Evolutionary conservation across 1,140 invertebrate species (phyloP).

Genomic region (Trialeurodes vaporariorum): DNA sequence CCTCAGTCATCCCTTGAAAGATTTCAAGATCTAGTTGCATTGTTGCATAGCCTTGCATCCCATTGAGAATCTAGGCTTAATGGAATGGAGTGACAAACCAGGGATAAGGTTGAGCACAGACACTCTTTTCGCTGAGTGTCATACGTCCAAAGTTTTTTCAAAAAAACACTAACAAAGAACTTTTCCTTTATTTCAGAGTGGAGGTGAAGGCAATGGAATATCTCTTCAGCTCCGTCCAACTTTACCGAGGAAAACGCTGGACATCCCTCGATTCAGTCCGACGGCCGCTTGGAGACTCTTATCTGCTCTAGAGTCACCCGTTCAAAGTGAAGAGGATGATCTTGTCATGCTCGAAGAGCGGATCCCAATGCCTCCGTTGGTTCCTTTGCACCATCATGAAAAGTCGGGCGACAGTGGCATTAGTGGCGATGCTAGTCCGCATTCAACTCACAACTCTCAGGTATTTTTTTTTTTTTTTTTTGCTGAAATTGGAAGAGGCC

Average conservation of each 20-base stretch:
- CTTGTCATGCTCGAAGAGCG: slow-evolving; percentile 39
- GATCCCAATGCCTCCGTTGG: slow-evolving; percentile 40
- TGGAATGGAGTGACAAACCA: too few species aligned
- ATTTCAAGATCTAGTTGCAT: too few species aligned
- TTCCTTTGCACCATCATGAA: slow-evolving; percentile 33
- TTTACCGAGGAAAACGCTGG: slow-evolving; percentile 58
- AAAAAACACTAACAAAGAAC: too few species aligned
- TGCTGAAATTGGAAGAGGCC: too few species aligned
- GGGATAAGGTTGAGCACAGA: too few species aligned
- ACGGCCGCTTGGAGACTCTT: slow-evolving; percentile 68
- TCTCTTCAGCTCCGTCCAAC: slow-evolving; percentile 59
- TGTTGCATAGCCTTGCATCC: too few species aligned
- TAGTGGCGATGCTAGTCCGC: slow-evolving; percentile 53
- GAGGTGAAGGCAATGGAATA: slow-evolving; percentile 32
- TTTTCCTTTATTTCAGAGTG: neutral
- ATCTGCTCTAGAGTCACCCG: slow-evolving; percentile 34
- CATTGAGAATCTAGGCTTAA: too few species aligned
- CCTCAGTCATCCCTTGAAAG: too few species aligned
- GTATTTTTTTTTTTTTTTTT: too few species aligned
- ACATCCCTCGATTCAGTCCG: slow-evolving; percentile 66
- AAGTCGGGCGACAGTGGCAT: slow-evolving; percentile 70
- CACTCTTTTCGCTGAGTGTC: too few species aligned
- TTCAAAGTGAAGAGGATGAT: slow-evolving; percentile 23
- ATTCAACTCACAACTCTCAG: slow-evolving; percentile 27
- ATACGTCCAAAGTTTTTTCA: too few species aligned